These are phyloP conservation scores for Latrodectus geometricus DNA, from an alignment of 1,140 invertebrate genomes.

Conservation along the genomic window DNA sequence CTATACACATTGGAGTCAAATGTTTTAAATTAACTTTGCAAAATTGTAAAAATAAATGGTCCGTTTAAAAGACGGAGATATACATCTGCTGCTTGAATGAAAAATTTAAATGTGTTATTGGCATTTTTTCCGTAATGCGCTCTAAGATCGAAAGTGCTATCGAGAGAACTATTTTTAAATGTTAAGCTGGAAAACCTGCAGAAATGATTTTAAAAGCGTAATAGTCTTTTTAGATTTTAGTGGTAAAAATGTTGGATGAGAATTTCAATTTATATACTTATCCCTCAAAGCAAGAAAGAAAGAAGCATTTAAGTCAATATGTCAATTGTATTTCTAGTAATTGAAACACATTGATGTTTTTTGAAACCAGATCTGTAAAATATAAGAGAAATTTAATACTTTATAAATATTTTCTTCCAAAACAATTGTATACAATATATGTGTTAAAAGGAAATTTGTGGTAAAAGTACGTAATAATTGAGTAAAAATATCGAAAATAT, in stretches of 20 bases:
- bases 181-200: background rate
- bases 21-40: slow-evolving; percentile 49
- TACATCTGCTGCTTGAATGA: slow-evolving; percentile 19
- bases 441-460: too few species aligned
- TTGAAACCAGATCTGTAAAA: too few species aligned
- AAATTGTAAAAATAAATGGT: slow-evolving; percentile 55
- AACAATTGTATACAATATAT: too few species aligned
- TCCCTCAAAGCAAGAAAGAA: background rate
- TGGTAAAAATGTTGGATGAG: background rate
- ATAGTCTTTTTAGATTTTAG: background rate
- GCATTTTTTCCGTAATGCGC: slow-evolving; percentile 46
- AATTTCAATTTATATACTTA: background rate
- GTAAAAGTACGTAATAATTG: too few species aligned
- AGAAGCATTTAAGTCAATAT: too few species aligned
- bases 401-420: too few species aligned
- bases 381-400: too few species aligned
- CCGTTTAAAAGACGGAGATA: slow-evolving; percentile 49
- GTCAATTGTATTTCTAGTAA: too few species aligned
- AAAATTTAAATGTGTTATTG: slow-evolving; percentile 54
- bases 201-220: slow-evolving; percentile 15
- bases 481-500: too few species aligned
- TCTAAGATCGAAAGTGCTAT: slow-evolving; percentile 25
- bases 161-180: slow-evolving; percentile 26
- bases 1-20: slow-evolving; percentile 37
- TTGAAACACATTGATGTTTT: too few species aligned